phyloP scores from a whole-genome alignment of 2,113 vertebrate species.

The Dendropsophus ebraccatus region DNA sequence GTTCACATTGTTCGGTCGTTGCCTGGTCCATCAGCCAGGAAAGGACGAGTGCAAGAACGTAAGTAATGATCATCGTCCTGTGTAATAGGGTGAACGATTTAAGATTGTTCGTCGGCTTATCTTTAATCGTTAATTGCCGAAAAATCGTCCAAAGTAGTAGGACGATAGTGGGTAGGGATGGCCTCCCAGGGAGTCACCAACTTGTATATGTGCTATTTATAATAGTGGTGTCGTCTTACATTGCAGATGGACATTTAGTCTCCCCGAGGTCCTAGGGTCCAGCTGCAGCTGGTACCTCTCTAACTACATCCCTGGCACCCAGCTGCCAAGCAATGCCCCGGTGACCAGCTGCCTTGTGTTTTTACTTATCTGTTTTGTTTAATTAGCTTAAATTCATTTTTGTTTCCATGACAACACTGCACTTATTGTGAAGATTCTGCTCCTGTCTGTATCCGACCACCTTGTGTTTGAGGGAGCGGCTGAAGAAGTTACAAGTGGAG shows the following conservation, averaged over 20 bases:
- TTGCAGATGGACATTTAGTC: too few species aligned
- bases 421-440: not conserved
- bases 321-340: not conserved
- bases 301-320: not conserved
- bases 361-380: not conserved
- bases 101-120: too few species aligned
- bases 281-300: not conserved
- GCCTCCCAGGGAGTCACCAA: too few species aligned
- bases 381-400: not conserved
- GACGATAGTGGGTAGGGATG: too few species aligned
- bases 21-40: too few species aligned
- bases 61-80: too few species aligned
- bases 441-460: not conserved
- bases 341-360: not conserved
- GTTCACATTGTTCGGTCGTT: too few species aligned
- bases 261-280: too few species aligned
- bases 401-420: not conserved
- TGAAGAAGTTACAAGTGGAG: not conserved
- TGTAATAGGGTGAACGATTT: too few species aligned
- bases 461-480: not conserved
- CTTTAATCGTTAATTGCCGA: too few species aligned
- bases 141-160: too few species aligned
- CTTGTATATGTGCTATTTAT: not conserved
- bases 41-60: too few species aligned
- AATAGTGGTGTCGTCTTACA: not conserved